These are phyloP conservation scores for Cirrhinus mrigala DNA, from an alignment of 2,797 vertebrate species.

Conservation along the genomic window DNA sequence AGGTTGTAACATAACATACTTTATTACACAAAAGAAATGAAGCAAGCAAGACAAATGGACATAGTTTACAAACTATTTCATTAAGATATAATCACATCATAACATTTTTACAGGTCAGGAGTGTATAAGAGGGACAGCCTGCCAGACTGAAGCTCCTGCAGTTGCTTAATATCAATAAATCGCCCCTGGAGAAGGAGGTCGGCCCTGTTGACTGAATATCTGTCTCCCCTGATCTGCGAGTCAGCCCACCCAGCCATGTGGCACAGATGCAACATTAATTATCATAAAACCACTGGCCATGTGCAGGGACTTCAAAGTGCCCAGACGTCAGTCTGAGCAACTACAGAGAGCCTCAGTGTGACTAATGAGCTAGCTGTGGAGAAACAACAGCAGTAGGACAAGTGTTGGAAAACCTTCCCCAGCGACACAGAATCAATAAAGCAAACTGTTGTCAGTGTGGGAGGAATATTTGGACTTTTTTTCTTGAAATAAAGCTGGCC, in stretches of 20 bases:
- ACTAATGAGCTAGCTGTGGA: conserved; percentile 49
- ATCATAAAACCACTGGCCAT: conserved; percentile 55
- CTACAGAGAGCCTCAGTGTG: conserved; percentile 42
- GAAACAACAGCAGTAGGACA: conserved; percentile 37
- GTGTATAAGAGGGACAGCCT: conserved; percentile 7
- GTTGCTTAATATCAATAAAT: conserved; percentile 36
- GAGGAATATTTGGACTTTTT: background rate
- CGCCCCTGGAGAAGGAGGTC: background rate
- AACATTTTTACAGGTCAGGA: conserved; percentile 37
- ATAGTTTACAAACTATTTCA: conserved; percentile 29
- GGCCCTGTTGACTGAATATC: conserved; percentile 38
- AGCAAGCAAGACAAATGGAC: conserved; percentile 25
- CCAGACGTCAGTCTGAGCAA: conserved; percentile 53
- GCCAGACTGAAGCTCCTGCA: background rate
- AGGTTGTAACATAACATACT: background rate
- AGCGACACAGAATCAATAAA: conserved; percentile 43
- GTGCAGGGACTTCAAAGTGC: conserved; percentile 55
- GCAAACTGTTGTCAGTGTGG: conserved; percentile 13
- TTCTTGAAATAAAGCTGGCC: background rate
- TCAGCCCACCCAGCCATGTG: conserved; percentile 57
- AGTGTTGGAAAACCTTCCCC: conserved; percentile 23
- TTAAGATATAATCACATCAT: conserved; percentile 47
- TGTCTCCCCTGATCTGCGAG: conserved; percentile 43
- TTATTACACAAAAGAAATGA: background rate
- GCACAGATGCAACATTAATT: conserved; percentile 62